These are phyloP conservation scores for Macaria liturata DNA, from an alignment of 2,888 invertebrate species.

Conservation along the genomic window DNA sequence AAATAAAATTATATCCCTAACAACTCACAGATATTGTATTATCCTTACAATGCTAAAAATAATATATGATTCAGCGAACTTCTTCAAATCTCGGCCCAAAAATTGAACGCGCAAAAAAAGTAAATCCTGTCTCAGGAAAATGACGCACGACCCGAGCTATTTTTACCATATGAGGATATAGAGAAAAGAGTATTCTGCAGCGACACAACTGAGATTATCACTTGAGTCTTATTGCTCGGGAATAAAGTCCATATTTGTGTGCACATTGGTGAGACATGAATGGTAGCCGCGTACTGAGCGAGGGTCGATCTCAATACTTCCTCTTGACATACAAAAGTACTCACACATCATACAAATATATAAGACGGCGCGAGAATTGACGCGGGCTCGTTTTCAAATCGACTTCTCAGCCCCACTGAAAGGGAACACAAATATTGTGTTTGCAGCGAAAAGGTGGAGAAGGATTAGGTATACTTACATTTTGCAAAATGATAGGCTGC, in stretches of 20 bases:
- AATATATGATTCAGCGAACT: not conserved
- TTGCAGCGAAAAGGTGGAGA: not conserved
- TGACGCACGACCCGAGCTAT: slow-evolving; percentile 1
- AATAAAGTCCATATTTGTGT: too few relatives aligned
- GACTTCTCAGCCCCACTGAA: slow-evolving; percentile 13
- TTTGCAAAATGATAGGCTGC: too few relatives aligned
- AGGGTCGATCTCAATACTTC: slow-evolving; percentile 17
- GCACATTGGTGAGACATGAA: too few relatives aligned
- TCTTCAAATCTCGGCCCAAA: not conserved
- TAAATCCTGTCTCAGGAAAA: slow-evolving; percentile 1
- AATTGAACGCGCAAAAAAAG: not conserved
- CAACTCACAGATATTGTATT: too few relatives aligned
- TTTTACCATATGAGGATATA: not conserved
- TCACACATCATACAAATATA: slow-evolving; percentile 22
- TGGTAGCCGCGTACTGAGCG: not conserved
- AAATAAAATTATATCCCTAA: too few relatives aligned
- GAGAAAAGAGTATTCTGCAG: not conserved
- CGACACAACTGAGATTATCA: too few relatives aligned
- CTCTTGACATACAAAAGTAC: slow-evolving; percentile 22
- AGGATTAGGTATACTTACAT: too few relatives aligned
- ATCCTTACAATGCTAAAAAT: too few relatives aligned
- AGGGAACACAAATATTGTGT: slow-evolving; percentile 19
- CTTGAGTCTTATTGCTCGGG: too few relatives aligned
- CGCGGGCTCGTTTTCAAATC: slow-evolving; percentile 27
- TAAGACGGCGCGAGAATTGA: slow-evolving; percentile 19